Base-by-base conservation (phyloP, 2,797 vertebrate genomes). In the Phrynocephalus forsythii region DNA sequence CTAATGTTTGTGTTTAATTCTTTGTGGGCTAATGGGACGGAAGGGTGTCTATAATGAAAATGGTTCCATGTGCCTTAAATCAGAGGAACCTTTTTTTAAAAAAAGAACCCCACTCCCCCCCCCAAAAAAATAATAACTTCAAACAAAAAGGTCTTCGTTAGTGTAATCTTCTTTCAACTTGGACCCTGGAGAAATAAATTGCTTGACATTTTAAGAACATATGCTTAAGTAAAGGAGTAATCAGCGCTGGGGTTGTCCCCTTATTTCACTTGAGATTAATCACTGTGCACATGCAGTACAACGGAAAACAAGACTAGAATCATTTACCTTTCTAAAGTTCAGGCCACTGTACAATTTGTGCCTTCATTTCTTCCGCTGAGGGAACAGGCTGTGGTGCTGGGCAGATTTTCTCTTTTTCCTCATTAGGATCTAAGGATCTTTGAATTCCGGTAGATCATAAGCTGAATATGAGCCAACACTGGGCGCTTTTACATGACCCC, bases 291-390 rank as follows among this genome's bases (percentile, higher is more conserved):
- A 73, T 66, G 13, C 79, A 13, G 71, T 28, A 11, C 63, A 85
- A 13, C 85, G 76, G 89, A 88, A 82, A 90, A 82, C 90, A 91
- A 88, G 86, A 88, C 66, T 0, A 1, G 87, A 92, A 90, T 92
- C 48, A 77, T 86, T 44, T 91, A 83, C 71, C 52, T 67, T 91
- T 89, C 79, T 87, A 83, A 89, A 30, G 92, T 89, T 83, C 81
- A 92, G 85, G 26, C 90, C 73, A 78, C n/a, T 73, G 38, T 20
- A 71, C 16, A 82, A 77, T 84, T 66, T 79, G 81, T 86, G 89
- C 88, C 82, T 95, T 93, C 71, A 83, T 93, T 78, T 78, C 86
- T 94, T 95, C 93, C 89, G 88, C 89, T 93, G 90, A 85, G 83
- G 92, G 92, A 93, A 79, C 83, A 86, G 91, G 86, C 91, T 93